phyloP scores from a whole-genome alignment of 1,140 invertebrate species.

The Parasteatoda tepidariorum region DNA sequence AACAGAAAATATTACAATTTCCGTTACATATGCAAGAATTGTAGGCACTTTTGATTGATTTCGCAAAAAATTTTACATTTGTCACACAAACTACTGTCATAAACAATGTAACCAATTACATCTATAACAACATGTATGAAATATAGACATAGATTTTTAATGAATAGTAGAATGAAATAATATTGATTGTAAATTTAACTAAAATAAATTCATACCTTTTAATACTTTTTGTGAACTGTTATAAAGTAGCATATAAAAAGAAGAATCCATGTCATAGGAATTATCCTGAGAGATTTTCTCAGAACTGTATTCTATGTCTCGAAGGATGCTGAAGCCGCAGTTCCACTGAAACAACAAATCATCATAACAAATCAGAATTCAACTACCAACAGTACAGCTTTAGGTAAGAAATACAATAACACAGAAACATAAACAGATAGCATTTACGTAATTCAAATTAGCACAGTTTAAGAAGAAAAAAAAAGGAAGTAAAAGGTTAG shows the following conservation, averaged over 20 bases:
- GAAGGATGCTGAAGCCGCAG: conserved; percentile 30
- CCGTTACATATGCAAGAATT: neutral
- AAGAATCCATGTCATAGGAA: neutral
- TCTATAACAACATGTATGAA: neutral
- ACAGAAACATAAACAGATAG: neutral
- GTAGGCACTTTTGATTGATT: neutral
- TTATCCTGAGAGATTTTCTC: conserved; percentile 11
- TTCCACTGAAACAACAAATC: conserved; percentile 26
- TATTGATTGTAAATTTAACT: neutral
- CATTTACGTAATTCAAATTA: neutral
- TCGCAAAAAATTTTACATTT: neutral
- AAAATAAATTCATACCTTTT: neutral
- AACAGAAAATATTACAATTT: no score
- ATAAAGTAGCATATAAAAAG: conserved; percentile 14
- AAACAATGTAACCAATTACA: neutral
- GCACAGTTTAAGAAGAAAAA: neutral
- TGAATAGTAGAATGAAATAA: neutral
- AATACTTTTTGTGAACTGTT: conserved; percentile 3
- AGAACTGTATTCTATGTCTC: conserved; percentile 7
- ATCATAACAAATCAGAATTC: neutral
- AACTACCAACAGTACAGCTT: neutral
- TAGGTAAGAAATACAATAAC: neutral
- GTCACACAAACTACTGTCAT: neutral
- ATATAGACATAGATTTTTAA: neutral
- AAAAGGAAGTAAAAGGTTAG: neutral